These are phyloP conservation scores for Aphelocoma californica DNA, from an alignment of 2,797 vertebrate genomes.

Conservation along the genomic window DNA sequence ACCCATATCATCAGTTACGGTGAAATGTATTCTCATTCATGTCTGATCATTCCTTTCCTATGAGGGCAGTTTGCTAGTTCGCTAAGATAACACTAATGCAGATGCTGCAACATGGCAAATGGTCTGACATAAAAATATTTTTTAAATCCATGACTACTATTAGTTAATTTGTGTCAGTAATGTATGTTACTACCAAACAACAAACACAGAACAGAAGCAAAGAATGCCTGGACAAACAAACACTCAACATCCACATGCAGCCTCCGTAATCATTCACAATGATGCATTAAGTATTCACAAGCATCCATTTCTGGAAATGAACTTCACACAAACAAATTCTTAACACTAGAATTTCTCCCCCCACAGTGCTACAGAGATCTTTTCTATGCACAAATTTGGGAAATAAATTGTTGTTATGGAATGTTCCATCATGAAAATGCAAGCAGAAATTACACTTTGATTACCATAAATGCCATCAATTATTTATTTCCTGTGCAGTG, in stretches of 20 bases:
- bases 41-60: not conserved
- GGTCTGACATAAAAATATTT: not conserved
- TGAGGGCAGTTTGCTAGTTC: not conserved
- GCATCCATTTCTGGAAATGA: not conserved
- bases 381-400: not conserved
- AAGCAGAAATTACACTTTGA: not conserved
- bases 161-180: not conserved
- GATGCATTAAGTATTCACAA: not conserved
- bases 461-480: not conserved
- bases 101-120: not conserved
- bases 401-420: not conserved
- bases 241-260: not conserved
- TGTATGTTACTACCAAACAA: not conserved
- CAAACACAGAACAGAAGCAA: not conserved
- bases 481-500: slow-evolving; percentile 48
- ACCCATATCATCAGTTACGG: accelerated
- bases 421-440: not conserved
- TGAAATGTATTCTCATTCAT: not conserved
- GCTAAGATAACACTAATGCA: not conserved
- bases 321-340: not conserved
- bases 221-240: not conserved
- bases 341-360: not conserved
- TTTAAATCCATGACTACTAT: not conserved
- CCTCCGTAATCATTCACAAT: not conserved
- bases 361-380: not conserved